Base-by-base conservation (phyloP, 2,113 vertebrate genomes). In the Furnarius figulus region DNA sequence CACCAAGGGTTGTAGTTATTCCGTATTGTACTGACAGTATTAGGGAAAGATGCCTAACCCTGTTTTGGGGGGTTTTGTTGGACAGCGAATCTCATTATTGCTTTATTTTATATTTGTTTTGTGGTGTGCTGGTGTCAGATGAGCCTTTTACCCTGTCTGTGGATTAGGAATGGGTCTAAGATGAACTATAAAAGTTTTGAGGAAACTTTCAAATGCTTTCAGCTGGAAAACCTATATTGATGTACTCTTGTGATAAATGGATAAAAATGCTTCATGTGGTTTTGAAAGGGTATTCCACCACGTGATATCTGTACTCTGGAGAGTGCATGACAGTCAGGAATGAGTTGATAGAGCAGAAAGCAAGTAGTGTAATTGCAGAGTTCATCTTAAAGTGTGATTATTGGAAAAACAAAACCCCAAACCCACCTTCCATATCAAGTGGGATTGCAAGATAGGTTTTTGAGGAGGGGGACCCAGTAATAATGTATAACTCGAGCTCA, bases 121-220 rank as follows among this genome's bases (percentile, higher is more conserved):
- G 3, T 56, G 63, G 4, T 58, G 55, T 47, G 28, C 46, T 79
- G 33, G 12, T 52, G 37, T 65, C 73, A 86, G 40, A 65, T 72
- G 37, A 55, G 35, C 53, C 39, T 76, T 86, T 88, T 84, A 67
- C 56, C 53, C 49, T 85, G 39, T 37, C 21, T 91, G 37, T 82
- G 66, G 52, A 35, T 86, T 97, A 87, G 85, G 65, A 90, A 67
- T 42, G 33, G 59, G 77, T 94, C 88, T 78, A 94, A 78, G 81
- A 52, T 76, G 70, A 92, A 74, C 93, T 75, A 56, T 56, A 84
- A 50, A 96, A 82, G 70, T 95, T 91, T 65, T 58, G 66, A 71
- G 31, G 53, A 87, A 95, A 95, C 83, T 96, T 93, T 67, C 42
- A 74, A 47, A 94, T 90, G 70, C 76, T 82, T 96, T 95, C 95